Conservation (phyloP, 2,888 invertebrate genomes). For the Luperina testacea region DNA sequence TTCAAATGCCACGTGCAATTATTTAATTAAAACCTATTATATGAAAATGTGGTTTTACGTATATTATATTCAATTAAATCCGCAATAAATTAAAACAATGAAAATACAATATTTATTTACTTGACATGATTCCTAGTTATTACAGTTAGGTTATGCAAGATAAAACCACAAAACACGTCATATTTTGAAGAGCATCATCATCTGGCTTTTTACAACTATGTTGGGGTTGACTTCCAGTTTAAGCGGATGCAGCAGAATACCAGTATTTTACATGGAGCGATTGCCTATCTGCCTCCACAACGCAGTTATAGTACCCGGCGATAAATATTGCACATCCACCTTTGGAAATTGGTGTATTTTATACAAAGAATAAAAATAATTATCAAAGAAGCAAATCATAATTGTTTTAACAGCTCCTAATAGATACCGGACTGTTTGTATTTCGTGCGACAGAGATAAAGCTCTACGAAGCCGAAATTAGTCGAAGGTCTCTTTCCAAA, state of each 20-base stretch:
- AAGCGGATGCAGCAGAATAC: neutral
- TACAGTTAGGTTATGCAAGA: neutral
- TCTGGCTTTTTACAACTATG: too few species aligned
- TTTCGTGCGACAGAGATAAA: too few species aligned
- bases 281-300: neutral
- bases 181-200: neutral
- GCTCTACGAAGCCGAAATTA: too few species aligned
- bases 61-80: slow-evolving; percentile 15
- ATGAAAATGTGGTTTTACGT: slow-evolving; percentile 19
- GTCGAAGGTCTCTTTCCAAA: too few species aligned
- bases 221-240: too few species aligned
- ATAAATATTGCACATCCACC: too few species aligned
- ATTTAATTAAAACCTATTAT: slow-evolving; percentile 21
- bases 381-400: too few species aligned
- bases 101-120: slow-evolving; percentile 39
- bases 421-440: too few species aligned
- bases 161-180: slow-evolving; percentile 31
- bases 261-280: neutral
- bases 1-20: slow-evolving; percentile 9
- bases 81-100: slow-evolving; percentile 23
- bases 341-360: too few species aligned
- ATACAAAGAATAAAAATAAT: too few species aligned
- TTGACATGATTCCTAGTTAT: slow-evolving; percentile 18
- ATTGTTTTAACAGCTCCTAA: too few species aligned
- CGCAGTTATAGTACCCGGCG: too few species aligned